Evolutionary conservation across 2,797 vertebrate genomes (phyloP).

Genomic region (Channa striata): DNA sequence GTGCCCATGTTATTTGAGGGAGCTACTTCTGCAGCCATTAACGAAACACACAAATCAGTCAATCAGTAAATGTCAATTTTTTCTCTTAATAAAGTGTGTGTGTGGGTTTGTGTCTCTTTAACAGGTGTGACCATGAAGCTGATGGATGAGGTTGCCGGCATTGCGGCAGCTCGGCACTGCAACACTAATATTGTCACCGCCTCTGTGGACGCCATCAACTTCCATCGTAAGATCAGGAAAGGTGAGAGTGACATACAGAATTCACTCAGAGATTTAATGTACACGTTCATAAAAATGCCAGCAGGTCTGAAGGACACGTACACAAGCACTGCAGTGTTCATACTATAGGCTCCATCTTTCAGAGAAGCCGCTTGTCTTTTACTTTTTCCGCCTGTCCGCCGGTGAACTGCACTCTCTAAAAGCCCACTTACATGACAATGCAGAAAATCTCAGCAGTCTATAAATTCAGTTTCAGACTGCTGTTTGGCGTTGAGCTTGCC

Average conservation of each 20-base stretch:
- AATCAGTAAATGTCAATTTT: no score
- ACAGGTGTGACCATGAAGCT: constrained; percentile 98
- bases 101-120: constrained; percentile 34
- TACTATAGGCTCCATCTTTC: neutral
- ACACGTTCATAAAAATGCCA: neutral
- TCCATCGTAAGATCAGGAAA: constrained; percentile 95
- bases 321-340: neutral
- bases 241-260: constrained; percentile 75
- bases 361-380: neutral
- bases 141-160: constrained; percentile 97
- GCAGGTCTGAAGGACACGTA: neutral
- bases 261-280: neutral
- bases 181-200: constrained; percentile 96
- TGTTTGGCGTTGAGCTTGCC: constrained; percentile 37
- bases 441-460: constrained; percentile 45
- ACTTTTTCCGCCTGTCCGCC: neutral
- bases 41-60: neutral
- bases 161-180: constrained; percentile 93
- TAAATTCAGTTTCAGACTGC: constrained; percentile 24
- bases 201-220: constrained; percentile 96
- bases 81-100: neutral
- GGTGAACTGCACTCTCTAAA: constrained; percentile 30
- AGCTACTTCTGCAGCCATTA: neutral
- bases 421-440: constrained; percentile 31
- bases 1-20: neutral